These are phyloP conservation scores for Phodopus roborovskii DNA, from an alignment of 2,113 vertebrate species.

Conservation along the genomic window DNA sequence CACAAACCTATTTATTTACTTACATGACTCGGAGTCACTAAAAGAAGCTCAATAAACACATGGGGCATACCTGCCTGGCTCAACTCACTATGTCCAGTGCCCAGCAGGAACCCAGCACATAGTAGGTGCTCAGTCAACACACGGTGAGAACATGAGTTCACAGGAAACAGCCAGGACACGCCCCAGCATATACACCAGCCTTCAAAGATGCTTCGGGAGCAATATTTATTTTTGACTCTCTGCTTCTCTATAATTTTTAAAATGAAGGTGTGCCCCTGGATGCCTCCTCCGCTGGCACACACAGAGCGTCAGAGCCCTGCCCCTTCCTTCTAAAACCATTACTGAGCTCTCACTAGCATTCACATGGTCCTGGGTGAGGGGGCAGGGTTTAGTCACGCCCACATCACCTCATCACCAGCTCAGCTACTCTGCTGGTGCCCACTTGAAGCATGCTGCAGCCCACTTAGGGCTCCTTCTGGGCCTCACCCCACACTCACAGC, in stretches of 20 bases:
- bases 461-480: not conserved
- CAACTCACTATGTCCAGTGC: not conserved
- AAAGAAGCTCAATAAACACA: not conserved
- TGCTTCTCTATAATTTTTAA: conserved; percentile 74
- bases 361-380: not conserved
- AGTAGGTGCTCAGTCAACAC: conserved; percentile 50
- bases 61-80: not conserved
- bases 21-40: conserved; percentile 6
- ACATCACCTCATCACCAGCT: not conserved
- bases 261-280: conserved; percentile 70
- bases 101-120: not conserved
- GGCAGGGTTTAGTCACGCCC: not conserved
- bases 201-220: conserved; percentile 63
- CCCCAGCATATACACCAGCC: not conserved
- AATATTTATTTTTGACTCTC: conserved; percentile 75
- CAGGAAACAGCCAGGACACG: not conserved
- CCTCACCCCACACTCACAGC: not conserved
- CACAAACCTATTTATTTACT: not conserved
- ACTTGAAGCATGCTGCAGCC: not conserved
- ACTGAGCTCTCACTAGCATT: not conserved
- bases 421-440: not conserved
- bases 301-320: not conserved
- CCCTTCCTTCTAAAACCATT: conserved; percentile 39
- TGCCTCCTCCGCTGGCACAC: conserved; percentile 62
- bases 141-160: not conserved